Evolutionary conservation across 2,797 vertebrate genomes (phyloP).

Genomic region (Lepilemur ruficaudatus): DNA sequence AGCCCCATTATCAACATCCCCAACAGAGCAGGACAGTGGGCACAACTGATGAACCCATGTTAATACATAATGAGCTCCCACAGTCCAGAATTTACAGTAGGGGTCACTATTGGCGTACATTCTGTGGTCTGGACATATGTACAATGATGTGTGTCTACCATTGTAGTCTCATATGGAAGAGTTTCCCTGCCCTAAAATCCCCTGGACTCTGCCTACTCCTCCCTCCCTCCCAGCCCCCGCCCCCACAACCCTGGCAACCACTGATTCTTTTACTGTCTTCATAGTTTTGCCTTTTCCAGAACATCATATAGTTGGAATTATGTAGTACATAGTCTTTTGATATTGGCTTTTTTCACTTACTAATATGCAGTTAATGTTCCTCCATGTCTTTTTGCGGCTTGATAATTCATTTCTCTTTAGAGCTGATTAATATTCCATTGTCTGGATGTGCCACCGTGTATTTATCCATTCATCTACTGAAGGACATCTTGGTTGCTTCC

Average conservation of each 20-base stretch:
- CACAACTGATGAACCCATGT: background rate
- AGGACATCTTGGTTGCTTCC: background rate
- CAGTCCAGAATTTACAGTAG: too few relatives aligned
- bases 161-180: background rate
- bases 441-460: background rate
- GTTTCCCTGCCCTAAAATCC: background rate
- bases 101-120: background rate
- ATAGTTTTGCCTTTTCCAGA: background rate
- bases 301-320: background rate
- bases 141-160: accelerated
- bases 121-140: too few relatives aligned
- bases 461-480: background rate
- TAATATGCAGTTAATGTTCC: background rate
- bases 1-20: background rate
- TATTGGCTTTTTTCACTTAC: background rate
- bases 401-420: background rate
- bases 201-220: background rate
- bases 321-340: background rate
- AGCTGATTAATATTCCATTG: background rate
- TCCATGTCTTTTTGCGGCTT: background rate
- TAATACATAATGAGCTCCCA: background rate
- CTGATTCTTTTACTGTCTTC: background rate
- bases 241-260: background rate
- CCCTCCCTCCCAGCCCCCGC: background rate
- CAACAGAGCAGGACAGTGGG: background rate